Evolutionary conservation across 2,113 vertebrate species (phyloP).

Genomic region (Cathartes aura): DNA sequence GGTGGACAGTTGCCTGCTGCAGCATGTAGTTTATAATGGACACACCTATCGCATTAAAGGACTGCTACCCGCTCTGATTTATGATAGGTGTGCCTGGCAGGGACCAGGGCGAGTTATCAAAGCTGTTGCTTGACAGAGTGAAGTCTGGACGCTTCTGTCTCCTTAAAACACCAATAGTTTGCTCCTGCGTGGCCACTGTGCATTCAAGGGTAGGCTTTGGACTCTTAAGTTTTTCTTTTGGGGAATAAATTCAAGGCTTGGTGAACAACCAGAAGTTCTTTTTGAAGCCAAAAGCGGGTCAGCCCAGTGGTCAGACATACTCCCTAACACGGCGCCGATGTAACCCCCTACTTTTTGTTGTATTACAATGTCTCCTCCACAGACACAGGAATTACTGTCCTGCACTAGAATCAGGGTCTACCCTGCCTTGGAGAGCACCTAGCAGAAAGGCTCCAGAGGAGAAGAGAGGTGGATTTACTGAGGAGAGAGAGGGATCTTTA

Average conservation of each 20-base stretch:
- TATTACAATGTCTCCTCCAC: background rate
- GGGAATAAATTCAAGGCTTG: background rate
- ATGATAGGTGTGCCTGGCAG: background rate
- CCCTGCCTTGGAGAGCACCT: accelerated
- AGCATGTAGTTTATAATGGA: background rate
- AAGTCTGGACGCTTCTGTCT: background rate
- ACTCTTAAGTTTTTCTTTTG: background rate
- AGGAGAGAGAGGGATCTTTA: background rate
- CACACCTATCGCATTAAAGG: background rate
- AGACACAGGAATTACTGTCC: background rate
- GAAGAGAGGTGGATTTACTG: background rate
- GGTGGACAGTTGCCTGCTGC: background rate
- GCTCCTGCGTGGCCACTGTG: background rate
- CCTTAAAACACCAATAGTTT: background rate
- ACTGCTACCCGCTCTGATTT: background rate
- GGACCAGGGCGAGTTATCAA: background rate
- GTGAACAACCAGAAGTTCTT: background rate
- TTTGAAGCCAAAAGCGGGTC: background rate
- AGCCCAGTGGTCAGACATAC: background rate
- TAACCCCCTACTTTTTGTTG: background rate
- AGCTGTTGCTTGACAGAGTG: background rate
- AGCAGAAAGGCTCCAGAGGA: background rate
- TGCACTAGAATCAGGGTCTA: background rate
- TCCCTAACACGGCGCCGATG: accelerated
- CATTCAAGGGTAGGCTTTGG: background rate